Percentiles rank a stretch among this genome's conserved stretches.
phyloP scores from a whole-genome alignment of 2,888 invertebrate species.

The Drosophila greeni region DNA sequence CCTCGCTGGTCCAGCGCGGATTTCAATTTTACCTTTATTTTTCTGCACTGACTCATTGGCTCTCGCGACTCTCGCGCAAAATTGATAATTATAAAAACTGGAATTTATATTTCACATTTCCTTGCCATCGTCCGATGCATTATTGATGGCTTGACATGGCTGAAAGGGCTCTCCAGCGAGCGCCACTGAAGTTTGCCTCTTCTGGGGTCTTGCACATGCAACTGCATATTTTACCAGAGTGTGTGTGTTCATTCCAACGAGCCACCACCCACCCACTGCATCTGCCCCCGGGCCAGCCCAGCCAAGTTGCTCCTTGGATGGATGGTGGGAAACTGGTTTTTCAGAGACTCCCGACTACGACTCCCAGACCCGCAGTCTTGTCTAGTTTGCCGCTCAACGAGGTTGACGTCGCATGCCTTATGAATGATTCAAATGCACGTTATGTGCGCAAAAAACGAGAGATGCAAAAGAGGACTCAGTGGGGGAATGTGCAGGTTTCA shows the following conservation, averaged over 20 bases:
- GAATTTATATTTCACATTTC: constrained; percentile 23
- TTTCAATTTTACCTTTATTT: constrained; percentile 6
- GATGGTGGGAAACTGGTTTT: constrained; percentile 63
- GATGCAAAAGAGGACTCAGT: constrained; percentile 16
- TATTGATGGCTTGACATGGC: constrained; percentile 60
- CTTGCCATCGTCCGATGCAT: constrained; percentile 61
- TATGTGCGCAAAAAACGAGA: constrained; percentile 54
- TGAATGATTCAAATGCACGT: constrained; percentile 74
- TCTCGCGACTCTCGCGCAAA: background rate
- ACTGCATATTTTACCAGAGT: constrained; percentile 67
- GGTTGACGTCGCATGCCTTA: constrained; percentile 67
- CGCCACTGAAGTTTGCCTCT: constrained; percentile 45
- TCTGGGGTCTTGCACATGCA: constrained; percentile 60
- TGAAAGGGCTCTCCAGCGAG: constrained; percentile 57
- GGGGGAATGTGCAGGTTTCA: background rate
- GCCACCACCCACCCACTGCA: constrained; percentile 5
- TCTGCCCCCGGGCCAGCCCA: constrained; percentile 38
- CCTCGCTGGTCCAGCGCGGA: background rate
- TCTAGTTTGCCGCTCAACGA: constrained; percentile 58
- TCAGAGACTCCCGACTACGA: constrained; percentile 22
- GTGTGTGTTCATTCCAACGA: constrained; percentile 26
- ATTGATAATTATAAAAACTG: constrained; percentile 24
- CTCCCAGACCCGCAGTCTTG: constrained; percentile 44
- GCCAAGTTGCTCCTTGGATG: constrained; percentile 14
- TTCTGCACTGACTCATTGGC: background rate